phyloP scores from a whole-genome alignment of 2,888 invertebrate species.

The Lasioglossum marginatum region DNA sequence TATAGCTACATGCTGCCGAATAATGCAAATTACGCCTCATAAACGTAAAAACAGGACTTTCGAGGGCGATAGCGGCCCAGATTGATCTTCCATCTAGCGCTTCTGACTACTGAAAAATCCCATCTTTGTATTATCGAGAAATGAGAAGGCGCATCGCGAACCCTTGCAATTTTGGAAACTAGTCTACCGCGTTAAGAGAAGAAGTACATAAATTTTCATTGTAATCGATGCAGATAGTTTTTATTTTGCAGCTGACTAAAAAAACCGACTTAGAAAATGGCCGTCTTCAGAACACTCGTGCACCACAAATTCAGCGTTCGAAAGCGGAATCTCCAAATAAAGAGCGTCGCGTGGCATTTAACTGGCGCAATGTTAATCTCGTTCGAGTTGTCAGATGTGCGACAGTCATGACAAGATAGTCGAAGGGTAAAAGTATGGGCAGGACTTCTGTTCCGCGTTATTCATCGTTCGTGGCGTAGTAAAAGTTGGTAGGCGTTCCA shows the following conservation, averaged over 20 bases:
- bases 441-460: not conserved
- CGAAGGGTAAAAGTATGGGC: too few relatives aligned
- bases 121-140: too few relatives aligned
- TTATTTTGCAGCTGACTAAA: not conserved
- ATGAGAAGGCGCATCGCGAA: too few relatives aligned
- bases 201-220: too few relatives aligned
- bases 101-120: too few relatives aligned
- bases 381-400: not conserved
- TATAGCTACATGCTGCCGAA: too few relatives aligned
- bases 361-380: not conserved
- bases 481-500: conserved; percentile 10
- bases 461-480: not conserved
- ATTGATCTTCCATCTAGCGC: too few relatives aligned
- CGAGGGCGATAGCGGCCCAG: too few relatives aligned
- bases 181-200: too few relatives aligned
- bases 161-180: too few relatives aligned
- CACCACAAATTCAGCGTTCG: not conserved
- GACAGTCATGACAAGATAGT: not conserved
- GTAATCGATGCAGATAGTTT: not conserved
- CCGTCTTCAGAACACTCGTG: not conserved
- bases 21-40: too few relatives aligned
- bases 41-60: too few relatives aligned
- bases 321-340: not conserved
- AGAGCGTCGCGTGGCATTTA: not conserved
- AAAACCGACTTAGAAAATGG: not conserved